Conservation (phyloP, 1,140 invertebrate species). For the Drosophila gunungcola region DNA sequence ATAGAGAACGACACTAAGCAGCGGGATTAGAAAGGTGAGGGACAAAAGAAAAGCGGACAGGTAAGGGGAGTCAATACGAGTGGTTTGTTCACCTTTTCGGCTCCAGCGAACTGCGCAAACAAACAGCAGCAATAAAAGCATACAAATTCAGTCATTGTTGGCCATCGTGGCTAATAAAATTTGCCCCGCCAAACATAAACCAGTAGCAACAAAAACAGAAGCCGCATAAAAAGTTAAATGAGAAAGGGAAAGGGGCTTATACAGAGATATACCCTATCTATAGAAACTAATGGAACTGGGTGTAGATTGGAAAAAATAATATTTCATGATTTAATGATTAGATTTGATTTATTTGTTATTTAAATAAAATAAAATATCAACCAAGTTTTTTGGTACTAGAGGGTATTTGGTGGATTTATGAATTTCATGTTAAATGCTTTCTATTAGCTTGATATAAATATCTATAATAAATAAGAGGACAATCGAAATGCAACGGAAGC, state of each 20-base stretch:
- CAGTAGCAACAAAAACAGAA: conserved; percentile 30
- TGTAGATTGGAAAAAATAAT: no score
- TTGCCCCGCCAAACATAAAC: conserved; percentile 51
- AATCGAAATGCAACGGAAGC: no score
- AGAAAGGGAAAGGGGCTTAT: neutral
- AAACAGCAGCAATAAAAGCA: conserved; percentile 63
- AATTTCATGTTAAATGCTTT: no score
- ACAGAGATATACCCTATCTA: neutral
- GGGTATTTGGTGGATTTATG: no score
- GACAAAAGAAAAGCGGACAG: conserved; percentile 9
- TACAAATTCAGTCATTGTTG: conserved; percentile 77
- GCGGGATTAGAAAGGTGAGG: conserved; percentile 35
- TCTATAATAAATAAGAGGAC: no score
- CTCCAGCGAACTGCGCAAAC: conserved; percentile 52
- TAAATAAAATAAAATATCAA: no score
- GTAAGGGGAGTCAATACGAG: conserved; percentile 23
- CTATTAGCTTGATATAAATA: no score
- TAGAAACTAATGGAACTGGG: neutral
- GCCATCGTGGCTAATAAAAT: conserved; percentile 71
- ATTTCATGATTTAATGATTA: no score
- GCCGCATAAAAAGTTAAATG: conserved; percentile 21
- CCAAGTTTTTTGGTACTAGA: no score
- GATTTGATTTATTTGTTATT: no score
- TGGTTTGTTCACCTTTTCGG: conserved; percentile 78
- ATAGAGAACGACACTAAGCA: conserved; percentile 47